A percentile compares a stretch with the other conserved stretches of the same genome.
These are phyloP conservation scores for Macaca fascicularis DNA, from an alignment of 2,113 vertebrate species.

Conservation along the genomic window DNA sequence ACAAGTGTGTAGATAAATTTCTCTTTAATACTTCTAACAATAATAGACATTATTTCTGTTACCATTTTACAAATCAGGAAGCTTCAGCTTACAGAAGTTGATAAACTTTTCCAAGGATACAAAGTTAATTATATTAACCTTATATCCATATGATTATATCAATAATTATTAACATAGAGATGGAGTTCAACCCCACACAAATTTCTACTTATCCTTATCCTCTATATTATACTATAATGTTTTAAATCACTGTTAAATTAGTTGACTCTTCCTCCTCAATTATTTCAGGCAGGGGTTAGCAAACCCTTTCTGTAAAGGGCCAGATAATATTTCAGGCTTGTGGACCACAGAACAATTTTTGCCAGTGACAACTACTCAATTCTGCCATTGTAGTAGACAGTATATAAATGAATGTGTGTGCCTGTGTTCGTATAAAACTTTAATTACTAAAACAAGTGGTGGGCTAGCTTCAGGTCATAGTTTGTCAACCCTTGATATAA, in stretches of 20 bases:
- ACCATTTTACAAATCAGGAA: neutral
- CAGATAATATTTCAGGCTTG: neutral
- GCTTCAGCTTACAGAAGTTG: neutral
- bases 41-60: neutral
- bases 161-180: neutral
- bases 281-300: neutral
- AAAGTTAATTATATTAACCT: neutral
- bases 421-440: neutral
- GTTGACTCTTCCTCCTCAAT: neutral
- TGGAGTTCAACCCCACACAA: neutral
- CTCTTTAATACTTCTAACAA: neutral
- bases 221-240: neutral
- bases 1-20: neutral
- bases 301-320: neutral
- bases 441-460: neutral
- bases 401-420: fast-evolving
- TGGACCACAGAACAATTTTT: too few relatives aligned
- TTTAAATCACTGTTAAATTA: neutral
- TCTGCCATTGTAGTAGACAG: neutral
- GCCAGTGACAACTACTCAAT: neutral
- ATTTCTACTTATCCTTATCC: neutral
- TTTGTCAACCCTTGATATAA: neutral
- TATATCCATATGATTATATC: too few relatives aligned
- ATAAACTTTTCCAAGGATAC: neutral
- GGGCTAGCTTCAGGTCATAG: neutral